Conservation (phyloP, 2,113 vertebrate genomes). For the Benitochromis conjunctus region DNA sequence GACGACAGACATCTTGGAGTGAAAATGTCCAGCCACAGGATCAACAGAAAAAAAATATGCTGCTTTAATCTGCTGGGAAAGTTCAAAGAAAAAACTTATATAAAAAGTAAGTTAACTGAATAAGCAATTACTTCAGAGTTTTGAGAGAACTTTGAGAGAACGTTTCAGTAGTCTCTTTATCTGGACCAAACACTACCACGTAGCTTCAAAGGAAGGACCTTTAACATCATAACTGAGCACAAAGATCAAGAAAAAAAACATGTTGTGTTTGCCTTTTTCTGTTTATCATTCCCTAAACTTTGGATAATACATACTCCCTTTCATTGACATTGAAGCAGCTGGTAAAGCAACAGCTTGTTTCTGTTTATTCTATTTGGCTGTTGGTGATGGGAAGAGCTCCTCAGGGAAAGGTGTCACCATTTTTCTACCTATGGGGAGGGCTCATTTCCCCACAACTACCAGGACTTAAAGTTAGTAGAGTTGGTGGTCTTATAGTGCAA, state of each 20-base stretch:
- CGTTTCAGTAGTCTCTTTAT: neutral
- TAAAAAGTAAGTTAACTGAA: neutral
- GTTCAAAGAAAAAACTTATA: neutral
- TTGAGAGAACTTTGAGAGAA: neutral
- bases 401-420: constrained; percentile 70
- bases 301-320: neutral
- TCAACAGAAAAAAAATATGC: neutral
- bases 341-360: constrained; percentile 28
- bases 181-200: neutral
- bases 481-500: neutral
- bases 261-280: neutral
- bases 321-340: neutral
- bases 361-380: constrained; percentile 51
- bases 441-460: constrained; percentile 50
- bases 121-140: neutral
- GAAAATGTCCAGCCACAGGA: neutral
- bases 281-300: neutral
- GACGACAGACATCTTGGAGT: neutral
- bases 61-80: neutral
- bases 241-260: constrained; percentile 7
- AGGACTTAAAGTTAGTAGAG: neutral
- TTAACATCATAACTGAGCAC: constrained; percentile 29
- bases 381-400: constrained; percentile 50
- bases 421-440: constrained; percentile 80
- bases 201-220: neutral